Percentiles rank a stretch among this genome's conserved stretches.
Conservation (phyloP, 1,140 invertebrate species). For the Bursaphelenchus mucronatus region DNA sequence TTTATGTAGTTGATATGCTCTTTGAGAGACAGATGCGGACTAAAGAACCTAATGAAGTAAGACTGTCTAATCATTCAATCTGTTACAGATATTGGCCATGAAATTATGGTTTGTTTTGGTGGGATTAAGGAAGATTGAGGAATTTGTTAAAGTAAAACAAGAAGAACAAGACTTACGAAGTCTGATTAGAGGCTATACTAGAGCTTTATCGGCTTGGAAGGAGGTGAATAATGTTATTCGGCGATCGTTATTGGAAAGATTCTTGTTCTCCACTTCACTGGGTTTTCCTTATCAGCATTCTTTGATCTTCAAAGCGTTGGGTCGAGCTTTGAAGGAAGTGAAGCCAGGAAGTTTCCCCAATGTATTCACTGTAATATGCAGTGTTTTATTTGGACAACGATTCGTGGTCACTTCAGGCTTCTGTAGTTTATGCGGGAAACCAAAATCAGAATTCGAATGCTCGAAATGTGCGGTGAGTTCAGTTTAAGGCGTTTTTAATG, state of each 20-base stretch:
- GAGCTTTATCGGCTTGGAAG: conserved; percentile 7
- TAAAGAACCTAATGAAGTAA: conserved; percentile 81
- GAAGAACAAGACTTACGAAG: conserved; percentile 5
- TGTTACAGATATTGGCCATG: conserved; percentile 53
- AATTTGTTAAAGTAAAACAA: conserved; percentile 37
- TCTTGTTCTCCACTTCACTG: conserved; percentile 41
- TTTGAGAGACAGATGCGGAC: conserved; percentile 81
- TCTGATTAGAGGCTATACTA: conserved; percentile 2
- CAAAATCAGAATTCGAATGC: conserved; percentile 83
- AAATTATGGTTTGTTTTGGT: conserved; percentile 56
- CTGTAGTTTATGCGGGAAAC: conserved; percentile 82
- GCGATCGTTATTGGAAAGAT: conserved; percentile 31
- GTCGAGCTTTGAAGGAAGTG: conserved; percentile 25
- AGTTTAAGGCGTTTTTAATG: conserved; percentile 19
- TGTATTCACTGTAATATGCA: conserved; percentile 71
- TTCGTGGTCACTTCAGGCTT: conserved; percentile 68
- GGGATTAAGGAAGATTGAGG: conserved; percentile 42
- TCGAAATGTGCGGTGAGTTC: conserved; percentile 77
- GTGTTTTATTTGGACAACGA: conserved; percentile 76
- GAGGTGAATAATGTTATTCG: conserved; percentile 6
- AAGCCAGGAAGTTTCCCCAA: conserved; percentile 62
- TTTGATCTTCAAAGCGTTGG: conserved; percentile 44
- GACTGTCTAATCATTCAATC: conserved; percentile 7
- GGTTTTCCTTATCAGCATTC: conserved; percentile 57
- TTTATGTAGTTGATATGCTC: conserved; percentile 77